A percentile compares a stretch with the other conserved stretches of the same genome.
These are phyloP conservation scores for Acronicta aceris DNA, from an alignment of 2,888 invertebrate species.

Conservation along the genomic window DNA sequence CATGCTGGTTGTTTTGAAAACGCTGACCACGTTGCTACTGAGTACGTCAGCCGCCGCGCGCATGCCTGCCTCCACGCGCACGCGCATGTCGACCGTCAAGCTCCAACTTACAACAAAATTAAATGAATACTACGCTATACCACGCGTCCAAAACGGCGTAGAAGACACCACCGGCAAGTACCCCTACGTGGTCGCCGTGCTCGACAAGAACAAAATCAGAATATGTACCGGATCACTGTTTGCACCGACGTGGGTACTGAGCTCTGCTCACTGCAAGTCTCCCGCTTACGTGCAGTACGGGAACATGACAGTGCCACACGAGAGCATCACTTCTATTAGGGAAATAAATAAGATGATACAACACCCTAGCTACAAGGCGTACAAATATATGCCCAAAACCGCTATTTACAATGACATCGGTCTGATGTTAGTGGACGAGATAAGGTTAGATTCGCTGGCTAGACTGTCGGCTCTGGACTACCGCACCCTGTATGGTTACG, in stretches of 20 bases:
- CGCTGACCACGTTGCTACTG: background rate
- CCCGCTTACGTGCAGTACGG: background rate
- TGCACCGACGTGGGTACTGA: background rate
- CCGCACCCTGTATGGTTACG: background rate
- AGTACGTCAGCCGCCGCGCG: background rate
- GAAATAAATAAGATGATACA: background rate
- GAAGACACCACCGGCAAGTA: constrained; percentile 1
- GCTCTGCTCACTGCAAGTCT: background rate
- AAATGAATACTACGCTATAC: background rate
- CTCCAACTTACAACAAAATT: background rate
- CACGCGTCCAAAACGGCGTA: background rate
- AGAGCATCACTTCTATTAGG: background rate
- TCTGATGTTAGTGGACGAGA: background rate
- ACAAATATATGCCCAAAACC: background rate
- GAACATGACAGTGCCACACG: background rate
- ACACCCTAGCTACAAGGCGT: background rate
- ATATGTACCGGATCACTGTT: background rate
- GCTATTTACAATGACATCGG: constrained; percentile 3
- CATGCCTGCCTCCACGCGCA: background rate
- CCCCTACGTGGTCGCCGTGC: constrained; percentile 3
- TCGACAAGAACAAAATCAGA: background rate
- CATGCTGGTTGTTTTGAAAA: background rate
- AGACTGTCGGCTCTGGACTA: background rate
- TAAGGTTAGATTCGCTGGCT: background rate
- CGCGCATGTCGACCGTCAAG: background rate